phyloP scores from a whole-genome alignment of 1,140 invertebrate genomes.

The Hycleus phaleratus region DNA sequence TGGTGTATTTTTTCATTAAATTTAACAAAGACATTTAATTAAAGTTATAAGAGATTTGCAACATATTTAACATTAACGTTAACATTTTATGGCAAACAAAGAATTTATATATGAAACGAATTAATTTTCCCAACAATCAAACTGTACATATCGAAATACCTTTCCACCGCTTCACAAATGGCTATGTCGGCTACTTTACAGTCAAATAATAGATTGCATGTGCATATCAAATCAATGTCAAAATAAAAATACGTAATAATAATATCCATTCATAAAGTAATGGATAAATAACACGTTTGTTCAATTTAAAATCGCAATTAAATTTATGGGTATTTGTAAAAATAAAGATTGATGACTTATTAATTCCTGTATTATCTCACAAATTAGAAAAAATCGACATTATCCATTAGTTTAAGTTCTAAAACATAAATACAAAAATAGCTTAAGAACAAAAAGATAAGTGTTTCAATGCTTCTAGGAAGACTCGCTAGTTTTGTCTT shows the following conservation, averaged over 20 bases:
- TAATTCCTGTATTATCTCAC: not conserved
- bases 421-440: not conserved
- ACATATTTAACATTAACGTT: too few relatives aligned
- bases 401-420: not conserved
- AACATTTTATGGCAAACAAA: too few relatives aligned
- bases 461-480: too few relatives aligned
- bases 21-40: too few relatives aligned
- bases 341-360: not conserved
- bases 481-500: too few relatives aligned
- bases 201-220: constrained; percentile 25
- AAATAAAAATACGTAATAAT: not conserved
- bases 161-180: not conserved
- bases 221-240: not conserved
- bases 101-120: constrained; percentile 36
- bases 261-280: too few relatives aligned
- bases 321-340: not conserved
- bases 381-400: too few relatives aligned
- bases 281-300: too few relatives aligned
- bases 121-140: constrained; percentile 13
- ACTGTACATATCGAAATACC: not conserved
- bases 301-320: not conserved
- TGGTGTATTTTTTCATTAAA: too few relatives aligned
- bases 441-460: too few relatives aligned
- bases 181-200: constrained; percentile 23
- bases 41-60: too few relatives aligned